These are phyloP conservation scores for Lobophora halterata DNA, from an alignment of 2,888 invertebrate genomes.

Conservation along the genomic window DNA sequence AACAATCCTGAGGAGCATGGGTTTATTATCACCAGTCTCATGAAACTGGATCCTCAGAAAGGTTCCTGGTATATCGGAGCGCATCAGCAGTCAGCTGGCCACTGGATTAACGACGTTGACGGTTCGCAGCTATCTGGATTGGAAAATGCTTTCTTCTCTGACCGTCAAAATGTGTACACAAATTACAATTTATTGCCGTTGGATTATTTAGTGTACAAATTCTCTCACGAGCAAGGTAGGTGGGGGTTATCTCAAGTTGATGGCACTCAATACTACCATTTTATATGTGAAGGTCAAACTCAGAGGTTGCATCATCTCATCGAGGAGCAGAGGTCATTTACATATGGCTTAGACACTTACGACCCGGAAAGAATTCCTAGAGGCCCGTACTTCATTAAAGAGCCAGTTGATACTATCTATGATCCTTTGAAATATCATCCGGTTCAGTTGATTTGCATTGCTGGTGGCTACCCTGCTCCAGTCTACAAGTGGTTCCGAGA, in stretches of 20 bases:
- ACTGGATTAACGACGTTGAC: conserved; percentile 92
- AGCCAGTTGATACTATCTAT: conserved; percentile 91
- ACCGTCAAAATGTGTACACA: conserved; percentile 61
- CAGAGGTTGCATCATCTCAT: conserved; percentile 85
- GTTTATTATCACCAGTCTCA: conserved; percentile 91
- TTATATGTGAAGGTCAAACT: conserved; percentile 94
- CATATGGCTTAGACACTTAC: conserved; percentile 91
- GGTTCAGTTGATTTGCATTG: conserved; percentile 89
- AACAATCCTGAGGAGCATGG: conserved; percentile 92
- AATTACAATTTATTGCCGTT: conserved; percentile 79
- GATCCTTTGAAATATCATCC: conserved; percentile 90
- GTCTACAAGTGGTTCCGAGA: conserved; percentile 95
- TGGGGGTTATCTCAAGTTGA: conserved; percentile 93
- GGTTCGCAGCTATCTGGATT: conserved; percentile 88
- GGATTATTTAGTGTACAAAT: conserved; percentile 91
- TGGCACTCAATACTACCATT: conserved; percentile 88
- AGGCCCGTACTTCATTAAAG: conserved; percentile 93
- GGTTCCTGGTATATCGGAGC: conserved; percentile 93
- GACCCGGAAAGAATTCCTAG: conserved; percentile 91
- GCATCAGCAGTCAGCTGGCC: conserved; percentile 85
- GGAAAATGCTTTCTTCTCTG: conserved; percentile 91
- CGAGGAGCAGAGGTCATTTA: conserved; percentile 88
- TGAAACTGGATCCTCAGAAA: conserved; percentile 91
- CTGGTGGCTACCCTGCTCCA: conserved; percentile 94
- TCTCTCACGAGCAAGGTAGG: conserved; percentile 84